Percentiles rank a stretch among this genome's conserved stretches.
These are phyloP conservation scores for Ondatra zibethicus DNA, from an alignment of 2,113 vertebrate genomes.

Conservation along the genomic window DNA sequence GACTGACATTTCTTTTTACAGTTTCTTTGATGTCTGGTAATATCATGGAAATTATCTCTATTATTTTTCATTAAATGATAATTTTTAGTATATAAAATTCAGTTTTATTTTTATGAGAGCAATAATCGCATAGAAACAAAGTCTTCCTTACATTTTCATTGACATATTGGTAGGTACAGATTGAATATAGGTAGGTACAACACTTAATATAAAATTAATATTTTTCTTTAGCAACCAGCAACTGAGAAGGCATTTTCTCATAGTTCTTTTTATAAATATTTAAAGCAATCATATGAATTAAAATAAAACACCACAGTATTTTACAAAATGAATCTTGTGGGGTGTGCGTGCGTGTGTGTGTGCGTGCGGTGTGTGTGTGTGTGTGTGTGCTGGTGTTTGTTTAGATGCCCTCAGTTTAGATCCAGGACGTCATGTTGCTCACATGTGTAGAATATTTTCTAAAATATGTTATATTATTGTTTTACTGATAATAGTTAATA, in stretches of 20 bases:
- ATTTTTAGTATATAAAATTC: not conserved
- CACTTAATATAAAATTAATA: not conserved
- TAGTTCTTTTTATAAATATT: not conserved
- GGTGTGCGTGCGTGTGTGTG: not conserved
- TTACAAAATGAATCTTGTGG: not conserved
- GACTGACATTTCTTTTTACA: not conserved
- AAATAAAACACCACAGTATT: not conserved
- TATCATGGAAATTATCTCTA: not conserved
- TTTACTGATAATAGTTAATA: constrained; percentile 45
- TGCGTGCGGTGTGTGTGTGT: not conserved
- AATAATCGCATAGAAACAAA: not conserved
- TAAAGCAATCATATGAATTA: not conserved
- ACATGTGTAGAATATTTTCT: constrained; percentile 48
- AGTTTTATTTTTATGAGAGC: constrained; percentile 3
- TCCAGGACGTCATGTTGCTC: not conserved
- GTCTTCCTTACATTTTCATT: not conserved
- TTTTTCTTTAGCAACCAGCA: not conserved
- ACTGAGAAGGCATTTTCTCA: not conserved
- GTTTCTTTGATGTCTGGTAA: constrained; percentile 33
- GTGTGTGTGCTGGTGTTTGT: not conserved
- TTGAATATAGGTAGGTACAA: not conserved
- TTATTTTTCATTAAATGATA: not conserved
- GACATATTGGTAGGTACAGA: not conserved
- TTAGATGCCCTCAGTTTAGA: not conserved
- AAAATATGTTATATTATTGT: constrained; percentile 39